These are phyloP conservation scores for Physocephala rufipes DNA, from an alignment of 2,888 invertebrate genomes.

Conservation along the genomic window DNA sequence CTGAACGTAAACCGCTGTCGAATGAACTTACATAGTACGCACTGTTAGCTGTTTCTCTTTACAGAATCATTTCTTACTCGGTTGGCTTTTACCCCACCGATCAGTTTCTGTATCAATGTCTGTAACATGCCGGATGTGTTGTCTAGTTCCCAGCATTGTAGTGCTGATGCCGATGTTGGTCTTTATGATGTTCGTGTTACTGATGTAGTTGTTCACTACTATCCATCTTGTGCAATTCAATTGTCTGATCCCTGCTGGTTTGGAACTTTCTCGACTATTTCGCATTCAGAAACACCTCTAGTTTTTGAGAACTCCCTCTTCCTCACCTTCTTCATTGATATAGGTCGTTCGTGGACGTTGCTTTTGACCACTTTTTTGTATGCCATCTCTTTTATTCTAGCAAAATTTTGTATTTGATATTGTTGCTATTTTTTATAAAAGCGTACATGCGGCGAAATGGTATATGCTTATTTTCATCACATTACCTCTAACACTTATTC, in stretches of 20 bases:
- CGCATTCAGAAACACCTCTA: neutral
- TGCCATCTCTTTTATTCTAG: neutral
- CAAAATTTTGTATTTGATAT: neutral
- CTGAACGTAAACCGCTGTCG: conserved; percentile 47
- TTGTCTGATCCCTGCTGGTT: conserved; percentile 34
- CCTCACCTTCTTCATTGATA: neutral
- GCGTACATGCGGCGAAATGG: no score
- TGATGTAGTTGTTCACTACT: conserved; percentile 21
- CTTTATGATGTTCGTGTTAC: neutral
- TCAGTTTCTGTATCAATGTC: neutral
- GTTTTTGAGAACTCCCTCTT: neutral
- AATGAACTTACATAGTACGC: conserved; percentile 30
- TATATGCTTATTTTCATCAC: neutral
- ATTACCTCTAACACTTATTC: neutral
- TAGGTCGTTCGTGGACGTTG: neutral
- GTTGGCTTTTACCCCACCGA: neutral
- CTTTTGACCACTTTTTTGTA: neutral
- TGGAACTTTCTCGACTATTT: conserved; percentile 26
- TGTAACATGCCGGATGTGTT: conserved; percentile 19
- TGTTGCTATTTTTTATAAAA: no score
- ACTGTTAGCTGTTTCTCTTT: neutral
- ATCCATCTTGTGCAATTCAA: conserved; percentile 35
- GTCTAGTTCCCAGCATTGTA: conserved; percentile 17
- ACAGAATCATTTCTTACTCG: no score
- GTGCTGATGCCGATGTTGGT: neutral